Evolutionary conservation across 2,113 vertebrate genomes (phyloP).

Genomic region (Tretioscincus oriximinensis): DNA sequence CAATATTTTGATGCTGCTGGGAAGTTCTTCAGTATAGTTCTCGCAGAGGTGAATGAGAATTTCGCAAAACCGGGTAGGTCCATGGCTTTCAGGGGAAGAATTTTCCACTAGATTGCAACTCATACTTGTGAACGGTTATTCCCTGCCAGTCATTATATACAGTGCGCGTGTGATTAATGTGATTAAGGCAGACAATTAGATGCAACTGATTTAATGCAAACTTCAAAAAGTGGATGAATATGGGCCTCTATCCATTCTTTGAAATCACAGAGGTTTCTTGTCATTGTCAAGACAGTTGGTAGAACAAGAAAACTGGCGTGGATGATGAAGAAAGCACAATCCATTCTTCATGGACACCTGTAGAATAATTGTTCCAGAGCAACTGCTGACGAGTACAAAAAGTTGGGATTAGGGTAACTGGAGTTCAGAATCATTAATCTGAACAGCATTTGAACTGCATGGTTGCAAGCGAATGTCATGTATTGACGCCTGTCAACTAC

Average conservation of each 20-base stretch:
- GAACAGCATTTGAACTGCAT: neutral
- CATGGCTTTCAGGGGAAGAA: neutral
- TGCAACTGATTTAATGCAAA: no score
- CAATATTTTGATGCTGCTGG: neutral
- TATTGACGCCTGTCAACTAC: neutral
- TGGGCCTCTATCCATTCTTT: no score
- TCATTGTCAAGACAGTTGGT: no score
- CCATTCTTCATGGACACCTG: no score
- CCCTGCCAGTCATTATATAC: neutral
- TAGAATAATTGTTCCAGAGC: no score
- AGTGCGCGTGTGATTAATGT: neutral
- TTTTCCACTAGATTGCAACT: neutral
- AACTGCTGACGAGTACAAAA: no score
- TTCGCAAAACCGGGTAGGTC: neutral
- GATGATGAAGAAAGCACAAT: no score
- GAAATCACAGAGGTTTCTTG: no score
- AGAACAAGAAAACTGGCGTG: no score
- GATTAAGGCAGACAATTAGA: neutral
- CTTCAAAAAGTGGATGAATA: neutral
- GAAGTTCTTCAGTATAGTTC: neutral
- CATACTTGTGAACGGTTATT: neutral
- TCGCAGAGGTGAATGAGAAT: neutral
- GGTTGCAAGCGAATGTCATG: no score
- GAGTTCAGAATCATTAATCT: neutral
- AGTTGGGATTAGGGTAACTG: no score